Percentiles rank a stretch among this genome's conserved stretches.
phyloP scores from a whole-genome alignment of 1,140 invertebrate genomes.

The Pantala flavescens region DNA sequence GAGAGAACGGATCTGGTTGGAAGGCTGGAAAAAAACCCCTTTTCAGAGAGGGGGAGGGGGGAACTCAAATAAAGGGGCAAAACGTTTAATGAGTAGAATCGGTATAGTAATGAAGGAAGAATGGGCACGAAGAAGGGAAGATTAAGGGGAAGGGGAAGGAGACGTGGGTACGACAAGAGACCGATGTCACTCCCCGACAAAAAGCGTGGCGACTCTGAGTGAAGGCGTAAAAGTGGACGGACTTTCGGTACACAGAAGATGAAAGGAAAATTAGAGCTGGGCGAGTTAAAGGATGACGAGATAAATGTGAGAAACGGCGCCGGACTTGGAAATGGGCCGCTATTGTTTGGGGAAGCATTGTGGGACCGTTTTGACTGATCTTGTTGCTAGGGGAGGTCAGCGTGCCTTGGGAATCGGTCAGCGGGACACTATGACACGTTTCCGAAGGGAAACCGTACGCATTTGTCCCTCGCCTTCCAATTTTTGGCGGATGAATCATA shows the following conservation, averaged over 20 bases:
- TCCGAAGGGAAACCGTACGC: neutral
- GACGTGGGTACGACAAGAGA: too few species aligned
- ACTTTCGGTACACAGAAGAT: too few species aligned
- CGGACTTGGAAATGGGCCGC: neutral
- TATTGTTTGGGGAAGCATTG: neutral
- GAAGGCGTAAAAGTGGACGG: too few species aligned
- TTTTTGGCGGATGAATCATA: too few species aligned
- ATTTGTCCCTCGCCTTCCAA: neutral
- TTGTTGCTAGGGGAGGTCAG: neutral
- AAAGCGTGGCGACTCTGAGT: too few species aligned
- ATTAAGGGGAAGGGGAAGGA: too few species aligned
- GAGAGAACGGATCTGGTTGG: neutral
- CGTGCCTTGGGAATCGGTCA: neutral
- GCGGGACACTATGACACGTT: neutral
- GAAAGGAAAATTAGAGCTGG: neutral
- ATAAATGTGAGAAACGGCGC: neutral
- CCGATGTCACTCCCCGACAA: too few species aligned
- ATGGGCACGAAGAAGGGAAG: too few species aligned
- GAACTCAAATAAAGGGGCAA: too few species aligned
- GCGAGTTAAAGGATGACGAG: neutral
- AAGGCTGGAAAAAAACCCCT: neutral
- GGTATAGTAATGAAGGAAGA: too few species aligned
- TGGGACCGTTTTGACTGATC: neutral
- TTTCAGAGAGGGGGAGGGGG: too few species aligned
- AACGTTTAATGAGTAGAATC: too few species aligned